Percentiles rank a stretch among this genome's conserved stretches.
phyloP scores from a whole-genome alignment of 2,888 invertebrate genomes.

The Drosophila mettleri region DNA sequence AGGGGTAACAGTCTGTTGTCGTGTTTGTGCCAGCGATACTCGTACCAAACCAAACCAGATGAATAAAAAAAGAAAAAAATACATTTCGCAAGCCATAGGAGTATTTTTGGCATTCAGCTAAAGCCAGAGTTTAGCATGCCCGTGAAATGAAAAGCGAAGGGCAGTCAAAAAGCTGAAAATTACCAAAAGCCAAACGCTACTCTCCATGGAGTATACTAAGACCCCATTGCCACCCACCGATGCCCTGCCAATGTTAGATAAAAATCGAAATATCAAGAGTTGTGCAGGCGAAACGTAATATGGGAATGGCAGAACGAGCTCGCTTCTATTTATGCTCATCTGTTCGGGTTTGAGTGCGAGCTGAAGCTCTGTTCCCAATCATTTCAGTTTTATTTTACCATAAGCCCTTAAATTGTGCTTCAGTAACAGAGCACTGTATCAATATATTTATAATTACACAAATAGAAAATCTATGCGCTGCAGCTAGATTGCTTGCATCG shows the following conservation, averaged over 20 bases:
- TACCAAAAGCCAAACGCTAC: conserved; percentile 38
- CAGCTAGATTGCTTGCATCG: background rate
- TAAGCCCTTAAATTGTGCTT: conserved; percentile 3
- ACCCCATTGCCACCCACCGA: background rate
- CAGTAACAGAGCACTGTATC: background rate
- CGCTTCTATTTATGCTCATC: conserved; percentile 40
- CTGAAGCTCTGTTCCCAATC: background rate
- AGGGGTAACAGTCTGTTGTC: background rate
- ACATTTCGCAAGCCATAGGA: conserved; percentile 52
- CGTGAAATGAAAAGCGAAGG: conserved; percentile 74
- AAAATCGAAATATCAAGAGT: conserved; percentile 29
- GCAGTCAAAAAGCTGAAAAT: conserved; percentile 62
- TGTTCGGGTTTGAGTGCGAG: background rate
- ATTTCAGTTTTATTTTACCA: background rate
- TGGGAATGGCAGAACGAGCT: conserved; percentile 29
- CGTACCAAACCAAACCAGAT: conserved; percentile 64
- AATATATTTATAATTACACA: conserved; percentile 2
- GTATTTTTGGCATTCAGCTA: conserved; percentile 54
- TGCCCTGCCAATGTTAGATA: conserved; percentile 20
- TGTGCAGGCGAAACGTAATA: conserved; percentile 52
- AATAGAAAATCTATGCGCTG: background rate
- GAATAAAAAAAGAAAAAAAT: conserved; percentile 17
- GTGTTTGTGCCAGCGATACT: conserved; percentile 42
- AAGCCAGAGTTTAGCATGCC: conserved; percentile 46
- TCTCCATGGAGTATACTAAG: conserved; percentile 7